Evolutionary conservation across 2,797 vertebrate species (phyloP), one percentile per base, ranked within the genome.

Genomic region (Buphagus erythrorhynchus): DNA sequence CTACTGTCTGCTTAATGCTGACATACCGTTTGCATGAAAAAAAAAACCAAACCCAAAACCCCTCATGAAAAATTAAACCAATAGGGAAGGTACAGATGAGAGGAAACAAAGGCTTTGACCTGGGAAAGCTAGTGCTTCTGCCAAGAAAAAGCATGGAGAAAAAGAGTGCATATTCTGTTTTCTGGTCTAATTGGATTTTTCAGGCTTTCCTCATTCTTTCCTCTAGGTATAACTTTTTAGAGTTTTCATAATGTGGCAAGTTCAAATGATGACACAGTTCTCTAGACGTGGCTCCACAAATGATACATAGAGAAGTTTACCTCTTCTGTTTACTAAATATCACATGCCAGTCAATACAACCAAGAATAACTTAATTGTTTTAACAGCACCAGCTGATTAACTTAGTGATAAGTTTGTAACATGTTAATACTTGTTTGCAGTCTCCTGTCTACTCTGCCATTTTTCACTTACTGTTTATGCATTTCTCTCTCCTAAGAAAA

Each of bases 11-110:
- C 24, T 86, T 40, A 67, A 9, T 51, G 33, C 11, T 72, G 36
- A 48, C 12, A 13, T 46, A 71, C 5, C 29, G 5, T 61, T 86
- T 43, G 17, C 10, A 25, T 10, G 21, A 40, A 31, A 29, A 40
- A 12, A 17, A 26, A 6, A 0, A 5, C 0, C 13, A 55, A 66
- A 45, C 3, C 0, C 12, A 8, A 63, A 71, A 40, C 5, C 0
- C 2, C 8, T 24, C 4, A 43, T 3, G 28, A 55, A 89, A 54
- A 76, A 35, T 55, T 40, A 77, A 86, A 66, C 8, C 17, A 68
- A 15, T 9, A 61, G 11, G 4, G 5, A 77, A 38, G 11, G 10
- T 62, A 76, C 9, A 79, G 11, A 19, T 29, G 52, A 61, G 12
- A 77, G 13, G 22, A 91, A 85, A 82, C 10, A 63, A 58, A 85